Evolutionary conservation across 2,888 invertebrate genomes (phyloP), one percentile per base, ranked within the genome.

Genomic region (Caenorhabditis becei): DNA sequence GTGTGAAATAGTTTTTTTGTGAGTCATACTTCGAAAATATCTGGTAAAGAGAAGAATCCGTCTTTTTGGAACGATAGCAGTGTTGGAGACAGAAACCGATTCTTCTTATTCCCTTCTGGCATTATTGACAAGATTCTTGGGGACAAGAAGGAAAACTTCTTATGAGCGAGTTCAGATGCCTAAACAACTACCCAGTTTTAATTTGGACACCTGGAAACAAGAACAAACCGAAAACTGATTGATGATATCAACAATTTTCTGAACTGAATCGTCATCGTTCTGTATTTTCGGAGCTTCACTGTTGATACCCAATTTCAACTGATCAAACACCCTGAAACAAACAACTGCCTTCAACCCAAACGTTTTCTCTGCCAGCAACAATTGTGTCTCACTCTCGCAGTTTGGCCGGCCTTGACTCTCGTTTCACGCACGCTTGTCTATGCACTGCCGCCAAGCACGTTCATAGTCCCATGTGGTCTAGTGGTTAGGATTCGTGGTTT

Each of bases 401-500:
- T 44, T 41, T 18, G 3, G 35, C 24, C 26, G 26, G 20, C 49
- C 32, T 20, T n/a, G 44, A 1, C 16, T 41, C 1, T 51, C 41
- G 44, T 37, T 14, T 7, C 3, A 32, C 4, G 23, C 24, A 16
- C 28, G 18, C 2, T 16, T 59, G 32, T 67, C 32, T 61, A 41
- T 44, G n/a, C 51, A 53, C 35, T 49, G 16, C 44, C 32, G 1
- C 1, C 0, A 7, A n/a, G 20, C 47, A 44, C 16, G 20, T 24
- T 47, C 67, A 37, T 67, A 72, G 72, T 87, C 85, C 85, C 86
- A 86, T 87, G 85, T 87, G 84, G 86, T 88, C 87, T 88, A 88
- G 87, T 88, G 88, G 87, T 87, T 88, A 88, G 88, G 88, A 88
- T 87, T 87, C 84, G 86, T 87, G 88, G 87, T 88, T 88, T 87